Evolutionary conservation across 2,113 vertebrate genomes (phyloP), one percentile per base, ranked within the genome.

Genomic region (Odocoileus hemionus): DNA sequence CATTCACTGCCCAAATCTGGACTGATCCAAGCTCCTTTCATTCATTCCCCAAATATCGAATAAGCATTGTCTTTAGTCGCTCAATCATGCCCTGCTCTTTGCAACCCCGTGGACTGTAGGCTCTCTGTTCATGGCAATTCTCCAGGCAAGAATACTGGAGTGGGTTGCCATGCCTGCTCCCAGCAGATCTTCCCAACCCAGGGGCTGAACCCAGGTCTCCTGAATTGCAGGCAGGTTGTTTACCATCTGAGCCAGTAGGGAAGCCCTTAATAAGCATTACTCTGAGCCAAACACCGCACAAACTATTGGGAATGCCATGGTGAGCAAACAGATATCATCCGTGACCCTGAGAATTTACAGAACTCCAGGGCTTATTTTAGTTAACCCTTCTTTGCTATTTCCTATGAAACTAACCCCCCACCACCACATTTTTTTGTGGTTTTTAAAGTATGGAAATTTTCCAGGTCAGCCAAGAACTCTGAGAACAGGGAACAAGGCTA

Each of bases 381-480:
- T 88, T 92, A 85, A 36, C 30, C 12, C 52, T 98, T 96, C 52
- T 92, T 88, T 82, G 33, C 61, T 83, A 88, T 78, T 94, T 70
- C 52, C 11, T 67, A 33, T 70, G 76, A 92, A 91, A 86, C 30
- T 26, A 28, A 10, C 3, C 23, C 8, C 9, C 55, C 5, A 9
- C n/a, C 64, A 19, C 17, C 19, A 36, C 36, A 36, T 33, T 36
- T 86, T 30, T 43, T 58, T 28, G 33, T 50, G 7, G 28, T 19
- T 36, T 84, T 94, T 84, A 47, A 91, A 96, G 25, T 33, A 50
- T 5, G 86, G 60, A 91, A 88, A 52, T 36, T 88, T 26, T 70
- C 58, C 55, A n/a, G 43, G 64, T 50, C 17, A 89, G 11, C 19
- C 25, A 86, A 39, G 55, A 91, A 91, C 33, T 74, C n/a, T 74